Base-by-base conservation (phyloP, 2,888 invertebrate species). In the Kuschelorhynchus macadamiae region DNA sequence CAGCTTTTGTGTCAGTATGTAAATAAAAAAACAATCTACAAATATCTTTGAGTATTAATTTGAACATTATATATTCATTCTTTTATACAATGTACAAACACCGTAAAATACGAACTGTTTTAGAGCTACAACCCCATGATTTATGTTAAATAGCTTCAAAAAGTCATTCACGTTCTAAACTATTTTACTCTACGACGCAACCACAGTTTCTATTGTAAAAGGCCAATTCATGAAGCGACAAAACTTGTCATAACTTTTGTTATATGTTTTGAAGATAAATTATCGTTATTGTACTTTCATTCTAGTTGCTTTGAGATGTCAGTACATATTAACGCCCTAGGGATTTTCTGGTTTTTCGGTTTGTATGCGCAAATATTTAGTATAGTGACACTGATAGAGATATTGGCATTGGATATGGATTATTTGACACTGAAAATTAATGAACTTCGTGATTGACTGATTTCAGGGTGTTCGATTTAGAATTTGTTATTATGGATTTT, bases 211-310 rank as follows among this genome's bases (percentile, higher is more conserved):
- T 55, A 41, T 55, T 55, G 53, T 55, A n/a, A 55, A 41, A 9
- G 41, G 21, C 4, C 44, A 44, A 42, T 44, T 64, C 57, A 50
- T 25, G 39, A 30, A n/a, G 21, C 25, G 42, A 66, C 52, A 59
- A 66, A 59, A 42, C 74, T 74, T 76, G 75, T 77, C 76, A 76
- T 72, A 75, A 75, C 74, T 74, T 72, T 75, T 75, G 70, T 72
- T 55, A 64, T 59, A 69, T 71, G 71, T 72, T 72, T 73, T 67
- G 65, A 74, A 74, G 77, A 77, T 77, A 75, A 77, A 77, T 77
- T 75, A 73, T 52, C 71, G 75, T 74, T 73, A 73, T 75, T 72
- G 56, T 47, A 52, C 53, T 44, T 42, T 47, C 49, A 36, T 64
- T 41, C n/a, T 32, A 21, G 17, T 44, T 52, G 32, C 53, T 14